Percentiles rank a stretch among this genome's conserved stretches.
Conservation (phyloP, 2,113 vertebrate species). For the Apodemus speciosus region DNA sequence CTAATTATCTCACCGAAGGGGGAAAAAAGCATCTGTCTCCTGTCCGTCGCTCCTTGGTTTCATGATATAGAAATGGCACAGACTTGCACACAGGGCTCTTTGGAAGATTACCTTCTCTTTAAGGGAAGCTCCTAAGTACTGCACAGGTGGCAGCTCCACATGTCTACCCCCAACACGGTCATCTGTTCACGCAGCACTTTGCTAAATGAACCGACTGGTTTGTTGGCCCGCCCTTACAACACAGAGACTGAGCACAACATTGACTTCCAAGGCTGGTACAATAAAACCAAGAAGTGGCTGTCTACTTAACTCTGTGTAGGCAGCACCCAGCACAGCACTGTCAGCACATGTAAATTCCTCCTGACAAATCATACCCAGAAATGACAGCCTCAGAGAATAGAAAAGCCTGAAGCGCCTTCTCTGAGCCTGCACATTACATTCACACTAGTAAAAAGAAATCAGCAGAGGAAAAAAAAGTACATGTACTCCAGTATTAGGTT, state of each 20-base stretch:
- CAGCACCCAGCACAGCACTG: not conserved
- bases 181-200: slow-evolving; percentile 11
- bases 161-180: not conserved
- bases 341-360: slow-evolving; percentile 20
- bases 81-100: slow-evolving; percentile 23
- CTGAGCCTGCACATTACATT: slow-evolving; percentile 11
- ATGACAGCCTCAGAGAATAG: not conserved
- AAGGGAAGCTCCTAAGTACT: slow-evolving; percentile 14
- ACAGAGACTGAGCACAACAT: not conserved
- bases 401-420: not conserved
- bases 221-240: slow-evolving; percentile 14
- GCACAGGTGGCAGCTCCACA: slow-evolving; percentile 22
- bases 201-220: slow-evolving; percentile 13
- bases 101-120: slow-evolving; percentile 51
- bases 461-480: not conserved
- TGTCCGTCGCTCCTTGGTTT: slow-evolving; percentile 7
- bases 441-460: slow-evolving; percentile 34
- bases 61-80: slow-evolving; percentile 36
- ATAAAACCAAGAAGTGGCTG: slow-evolving; percentile 1
- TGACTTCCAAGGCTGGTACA: not conserved
- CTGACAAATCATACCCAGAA: slow-evolving; percentile 27
- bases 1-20: not conserved
- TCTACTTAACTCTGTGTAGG: not conserved
- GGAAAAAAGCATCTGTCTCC: not conserved
- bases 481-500: not conserved